Percentiles rank a stretch among this genome's conserved stretches.
Conservation (phyloP, 2,797 vertebrate genomes). For the Enteromius treurensis region DNA sequence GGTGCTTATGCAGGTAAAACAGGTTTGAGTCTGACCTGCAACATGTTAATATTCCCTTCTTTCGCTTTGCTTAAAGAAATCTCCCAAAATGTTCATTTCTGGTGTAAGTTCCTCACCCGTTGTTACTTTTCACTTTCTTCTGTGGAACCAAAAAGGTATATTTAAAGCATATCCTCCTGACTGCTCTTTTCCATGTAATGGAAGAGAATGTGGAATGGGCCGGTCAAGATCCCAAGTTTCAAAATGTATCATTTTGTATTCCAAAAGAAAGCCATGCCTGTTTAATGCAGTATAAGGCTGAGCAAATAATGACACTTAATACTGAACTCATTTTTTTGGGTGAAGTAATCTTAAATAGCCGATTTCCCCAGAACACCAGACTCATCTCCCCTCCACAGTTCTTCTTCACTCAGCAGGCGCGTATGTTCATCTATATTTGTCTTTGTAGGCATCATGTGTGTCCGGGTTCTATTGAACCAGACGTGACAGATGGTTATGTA, state of each 20-base stretch:
- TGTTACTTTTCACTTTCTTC: background rate
- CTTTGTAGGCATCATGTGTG: slow-evolving; percentile 29
- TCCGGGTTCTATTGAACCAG: slow-evolving; percentile 35
- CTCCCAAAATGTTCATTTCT: background rate
- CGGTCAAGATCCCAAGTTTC: too few relatives aligned
- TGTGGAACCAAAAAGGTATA: background rate
- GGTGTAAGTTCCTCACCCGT: too few relatives aligned
- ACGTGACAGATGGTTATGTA: slow-evolving; percentile 62
- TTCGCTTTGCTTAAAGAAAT: background rate
- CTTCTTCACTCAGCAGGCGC: background rate
- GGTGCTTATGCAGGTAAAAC: background rate
- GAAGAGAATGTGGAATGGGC: too few relatives aligned
- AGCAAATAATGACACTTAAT: background rate
- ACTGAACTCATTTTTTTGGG: background rate
- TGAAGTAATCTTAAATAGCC: background rate
- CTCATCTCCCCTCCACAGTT: background rate
- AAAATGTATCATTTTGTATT: background rate
- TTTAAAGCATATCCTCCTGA: background rate
- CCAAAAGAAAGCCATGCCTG: background rate
- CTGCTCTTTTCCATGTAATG: background rate
- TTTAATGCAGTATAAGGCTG: background rate
- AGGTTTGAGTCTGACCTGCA: background rate
- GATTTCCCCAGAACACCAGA: background rate
- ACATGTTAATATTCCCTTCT: background rate
- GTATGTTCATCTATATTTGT: slow-evolving; percentile 47